Base-by-base conservation (phyloP, 2,113 vertebrate species). In the Emydura subglobosa region DNA sequence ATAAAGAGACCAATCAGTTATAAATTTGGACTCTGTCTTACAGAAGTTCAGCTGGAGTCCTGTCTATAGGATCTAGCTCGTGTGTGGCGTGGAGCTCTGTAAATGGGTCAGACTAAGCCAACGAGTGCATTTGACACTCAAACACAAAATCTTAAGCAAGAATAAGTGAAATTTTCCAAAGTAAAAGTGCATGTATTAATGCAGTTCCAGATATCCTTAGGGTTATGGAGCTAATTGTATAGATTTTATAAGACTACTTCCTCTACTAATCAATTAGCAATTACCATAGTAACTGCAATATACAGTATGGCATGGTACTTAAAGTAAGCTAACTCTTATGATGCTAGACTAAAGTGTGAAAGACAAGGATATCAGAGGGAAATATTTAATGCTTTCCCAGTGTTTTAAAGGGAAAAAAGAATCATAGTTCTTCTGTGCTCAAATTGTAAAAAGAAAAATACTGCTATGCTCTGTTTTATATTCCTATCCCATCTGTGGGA, bases 181-280 rank as follows among this genome's bases (percentile, higher is more conserved):
- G 42, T 1, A 0, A 83, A 88, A 55, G 11, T 86, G 51, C 7
- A 1, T 92, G 42, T 57, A 78, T 88, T 94, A 86, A 92, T 91
- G 47, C 1, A 5, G 8, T 55, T 94, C n/a, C 29, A 87, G 42
- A 88, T 94, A 84, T 93, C 86, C 82, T 95, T 90, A 94, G 88
- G 57, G 59, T 61, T 95, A 79, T 42, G n/a, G 44, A 82, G 49
- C 31, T 96, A 93, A 94, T 94, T 93, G 53, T 24, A 78, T 82
- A 55, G 84, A 14, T 82, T 90, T 94, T 87, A 94, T 82, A 91
- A 89, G 49, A 39, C 47, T 89, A 82, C 86, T 89, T 94, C 49
- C 55, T 85, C 83, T 94, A 83, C 76, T 91, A 95, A 95, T 96
- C 29, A 94, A 91, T 95, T 96, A 93, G 21, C 39, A 89, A 95